A percentile compares a stretch with the other conserved stretches of the same genome.
Conservation (phyloP, 1,140 invertebrate genomes). For the Oscheius sp. region DNA sequence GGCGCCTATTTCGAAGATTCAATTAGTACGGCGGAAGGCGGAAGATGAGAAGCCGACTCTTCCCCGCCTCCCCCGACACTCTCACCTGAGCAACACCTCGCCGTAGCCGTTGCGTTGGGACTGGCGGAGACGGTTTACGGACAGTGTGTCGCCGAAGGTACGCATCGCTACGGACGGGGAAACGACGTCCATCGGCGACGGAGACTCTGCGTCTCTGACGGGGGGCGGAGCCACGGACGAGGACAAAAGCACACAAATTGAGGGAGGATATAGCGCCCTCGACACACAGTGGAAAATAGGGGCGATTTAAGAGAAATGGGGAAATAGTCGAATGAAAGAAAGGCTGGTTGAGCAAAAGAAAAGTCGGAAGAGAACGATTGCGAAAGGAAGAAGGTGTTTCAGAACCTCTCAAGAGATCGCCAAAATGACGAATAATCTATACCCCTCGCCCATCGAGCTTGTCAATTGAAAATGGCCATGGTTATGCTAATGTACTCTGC, state of each 20-base stretch:
- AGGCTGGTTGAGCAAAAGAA: too few relatives aligned
- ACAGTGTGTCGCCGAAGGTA: not conserved
- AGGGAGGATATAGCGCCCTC: not conserved
- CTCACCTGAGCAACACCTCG: conserved; percentile 2
- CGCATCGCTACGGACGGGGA: not conserved
- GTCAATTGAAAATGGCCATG: too few relatives aligned
- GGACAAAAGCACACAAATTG: conserved; percentile 6
- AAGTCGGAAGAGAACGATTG: too few relatives aligned
- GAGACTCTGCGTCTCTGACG: conserved; percentile 5
- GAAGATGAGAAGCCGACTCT: not conserved
- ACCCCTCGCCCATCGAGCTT: too few relatives aligned
- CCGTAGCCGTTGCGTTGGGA: not conserved
- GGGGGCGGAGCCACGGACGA: not conserved
- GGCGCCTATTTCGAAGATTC: not conserved
- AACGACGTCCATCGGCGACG: not conserved
- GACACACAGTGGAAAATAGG: too few relatives aligned
- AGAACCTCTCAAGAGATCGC: too few relatives aligned
- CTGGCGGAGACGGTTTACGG: not conserved
- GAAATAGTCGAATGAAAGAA: too few relatives aligned
- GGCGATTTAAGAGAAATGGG: too few relatives aligned
- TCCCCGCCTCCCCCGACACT: not conserved
- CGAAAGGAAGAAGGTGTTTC: too few relatives aligned
- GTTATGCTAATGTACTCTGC: too few relatives aligned
- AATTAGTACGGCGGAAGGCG: not conserved
- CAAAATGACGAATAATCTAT: too few relatives aligned